These are phyloP conservation scores for Simalia tracyae DNA, from an alignment of 2,797 vertebrate species.

Conservation along the genomic window DNA sequence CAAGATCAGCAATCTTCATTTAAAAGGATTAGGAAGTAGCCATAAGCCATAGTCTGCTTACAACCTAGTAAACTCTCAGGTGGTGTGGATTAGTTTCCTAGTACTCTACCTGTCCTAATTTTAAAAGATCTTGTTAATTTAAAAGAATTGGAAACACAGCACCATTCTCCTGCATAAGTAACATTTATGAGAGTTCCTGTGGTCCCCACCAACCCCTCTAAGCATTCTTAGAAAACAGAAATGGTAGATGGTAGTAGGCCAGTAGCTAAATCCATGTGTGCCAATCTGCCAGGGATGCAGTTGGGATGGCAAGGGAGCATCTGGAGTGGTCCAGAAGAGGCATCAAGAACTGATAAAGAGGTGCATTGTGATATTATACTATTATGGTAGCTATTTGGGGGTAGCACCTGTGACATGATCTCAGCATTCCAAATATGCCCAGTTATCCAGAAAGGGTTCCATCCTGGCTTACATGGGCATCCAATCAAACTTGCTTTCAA, in stretches of 20 bases:
- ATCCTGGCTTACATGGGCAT: neutral
- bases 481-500: neutral
- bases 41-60: neutral
- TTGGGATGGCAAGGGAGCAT: neutral
- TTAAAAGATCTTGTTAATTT: neutral
- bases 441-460: neutral
- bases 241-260: neutral
- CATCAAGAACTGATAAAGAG: neutral
- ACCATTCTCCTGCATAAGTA: neutral
- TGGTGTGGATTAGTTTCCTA: neutral
- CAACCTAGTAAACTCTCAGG: neutral
- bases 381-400: neutral
- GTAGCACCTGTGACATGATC: neutral
- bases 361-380: neutral
- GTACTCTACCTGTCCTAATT: neutral
- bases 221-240: neutral
- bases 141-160: neutral
- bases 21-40: neutral
- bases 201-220: neutral
- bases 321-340: neutral
- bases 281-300: neutral
- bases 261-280: neutral
- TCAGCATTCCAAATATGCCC: neutral
- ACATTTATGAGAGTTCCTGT: neutral
- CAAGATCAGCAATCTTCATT: neutral